These are phyloP conservation scores for Volucella bombylans DNA, from an alignment of 2,888 invertebrate genomes.

Conservation along the genomic window DNA sequence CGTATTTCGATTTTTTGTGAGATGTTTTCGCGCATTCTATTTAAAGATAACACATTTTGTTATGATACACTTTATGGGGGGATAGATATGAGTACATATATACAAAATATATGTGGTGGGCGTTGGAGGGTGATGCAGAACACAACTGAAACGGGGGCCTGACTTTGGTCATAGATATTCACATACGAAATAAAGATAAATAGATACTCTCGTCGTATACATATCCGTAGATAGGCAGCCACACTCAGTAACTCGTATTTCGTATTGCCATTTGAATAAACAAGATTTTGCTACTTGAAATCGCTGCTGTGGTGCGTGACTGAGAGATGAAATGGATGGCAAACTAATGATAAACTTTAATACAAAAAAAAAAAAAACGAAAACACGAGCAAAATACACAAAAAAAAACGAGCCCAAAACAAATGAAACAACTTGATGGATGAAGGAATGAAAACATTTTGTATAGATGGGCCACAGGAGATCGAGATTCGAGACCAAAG, in stretches of 20 bases:
- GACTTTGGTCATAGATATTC: conserved; percentile 29
- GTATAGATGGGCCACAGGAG: conserved; percentile 17
- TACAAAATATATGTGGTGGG: too few relatives aligned
- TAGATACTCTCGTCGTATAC: too few relatives aligned
- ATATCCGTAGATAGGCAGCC: too few relatives aligned
- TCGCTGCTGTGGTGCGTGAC: conserved; percentile 55
- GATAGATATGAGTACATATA: not conserved
- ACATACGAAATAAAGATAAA: too few relatives aligned
- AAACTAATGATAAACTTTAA: conserved; percentile 68
- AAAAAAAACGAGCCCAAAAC: not conserved
- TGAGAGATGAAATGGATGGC: conserved; percentile 65
- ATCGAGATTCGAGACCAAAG: not conserved
- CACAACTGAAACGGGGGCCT: conserved; percentile 18
- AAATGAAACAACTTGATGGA: conserved; percentile 64
- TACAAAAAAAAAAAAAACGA: conserved; percentile 20
- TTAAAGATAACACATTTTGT: conserved; percentile 63
- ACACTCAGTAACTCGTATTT: conserved; percentile 6
- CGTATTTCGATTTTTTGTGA: too few relatives aligned
- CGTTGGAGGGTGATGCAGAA: too few relatives aligned
- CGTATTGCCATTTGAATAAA: conserved; percentile 62
- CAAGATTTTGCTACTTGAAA: conserved; percentile 54
- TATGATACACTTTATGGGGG: conserved; percentile 50
- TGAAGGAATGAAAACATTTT: conserved; percentile 48
- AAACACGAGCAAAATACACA: not conserved
- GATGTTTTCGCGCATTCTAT: conserved; percentile 38